A percentile compares a stretch with the other conserved stretches of the same genome.
These are phyloP conservation scores for Brachionus manjavacas DNA, from an alignment of 1,140 invertebrate genomes.

Conservation along the genomic window DNA sequence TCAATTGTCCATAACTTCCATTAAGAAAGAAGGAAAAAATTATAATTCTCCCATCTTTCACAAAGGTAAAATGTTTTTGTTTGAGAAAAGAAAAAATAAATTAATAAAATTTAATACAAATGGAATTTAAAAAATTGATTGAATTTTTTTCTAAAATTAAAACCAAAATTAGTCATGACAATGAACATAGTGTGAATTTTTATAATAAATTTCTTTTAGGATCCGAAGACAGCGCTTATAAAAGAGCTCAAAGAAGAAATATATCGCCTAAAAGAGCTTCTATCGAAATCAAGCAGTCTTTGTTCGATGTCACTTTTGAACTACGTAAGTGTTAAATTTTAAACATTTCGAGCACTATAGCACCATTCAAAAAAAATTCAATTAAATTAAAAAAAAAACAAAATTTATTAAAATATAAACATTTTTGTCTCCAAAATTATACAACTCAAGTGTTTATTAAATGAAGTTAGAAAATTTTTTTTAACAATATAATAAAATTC, in stretches of 20 bases:
- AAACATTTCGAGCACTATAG: neutral
- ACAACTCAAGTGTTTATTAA: neutral
- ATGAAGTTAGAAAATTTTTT: neutral
- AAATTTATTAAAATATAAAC: neutral
- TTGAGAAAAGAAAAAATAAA: too few relatives aligned
- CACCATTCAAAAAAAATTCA: neutral
- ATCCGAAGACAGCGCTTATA: slow-evolving; percentile 31
- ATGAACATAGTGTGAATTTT: neutral
- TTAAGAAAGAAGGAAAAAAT: too few relatives aligned
- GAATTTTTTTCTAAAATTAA: too few relatives aligned
- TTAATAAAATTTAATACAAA: too few relatives aligned
- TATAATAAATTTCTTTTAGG: neutral
- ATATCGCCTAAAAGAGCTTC: neutral
- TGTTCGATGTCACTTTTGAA: slow-evolving; percentile 20
- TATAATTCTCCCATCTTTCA: too few relatives aligned
- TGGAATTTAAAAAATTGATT: too few relatives aligned
- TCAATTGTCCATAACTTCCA: too few relatives aligned
- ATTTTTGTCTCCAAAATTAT: neutral
- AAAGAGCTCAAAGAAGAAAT: slow-evolving; percentile 40
- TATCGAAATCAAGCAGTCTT: neutral
- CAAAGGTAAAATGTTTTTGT: too few relatives aligned
- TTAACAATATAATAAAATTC: neutral
- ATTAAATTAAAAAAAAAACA: neutral
- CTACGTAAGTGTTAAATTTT: neutral
- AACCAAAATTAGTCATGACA: neutral